These are phyloP conservation scores for Octodonta nipae DNA, from an alignment of 2,888 invertebrate genomes.

Conservation along the genomic window DNA sequence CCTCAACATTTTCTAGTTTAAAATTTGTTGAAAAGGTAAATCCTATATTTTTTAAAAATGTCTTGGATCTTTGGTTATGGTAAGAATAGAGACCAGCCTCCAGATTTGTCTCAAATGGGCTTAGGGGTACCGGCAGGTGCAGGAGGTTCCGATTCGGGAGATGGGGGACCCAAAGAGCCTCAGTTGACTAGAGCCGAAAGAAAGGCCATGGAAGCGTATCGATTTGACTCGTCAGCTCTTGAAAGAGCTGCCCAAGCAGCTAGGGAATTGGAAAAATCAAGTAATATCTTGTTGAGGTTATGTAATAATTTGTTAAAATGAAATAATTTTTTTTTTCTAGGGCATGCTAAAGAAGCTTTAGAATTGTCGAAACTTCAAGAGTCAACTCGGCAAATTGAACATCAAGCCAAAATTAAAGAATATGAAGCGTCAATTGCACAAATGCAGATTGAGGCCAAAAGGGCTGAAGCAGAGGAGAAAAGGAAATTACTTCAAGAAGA, in stretches of 20 bases:
- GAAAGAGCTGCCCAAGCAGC: slow-evolving; percentile 97
- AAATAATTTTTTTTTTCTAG: slow-evolving; percentile 45
- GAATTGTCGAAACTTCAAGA: slow-evolving; percentile 91
- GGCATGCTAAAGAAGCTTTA: slow-evolving; percentile 82
- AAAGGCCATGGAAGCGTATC: slow-evolving; percentile 71
- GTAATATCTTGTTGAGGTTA: slow-evolving; percentile 47
- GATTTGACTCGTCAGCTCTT: slow-evolving; percentile 90
- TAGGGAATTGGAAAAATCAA: slow-evolving; percentile 81
- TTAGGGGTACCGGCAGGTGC: slow-evolving; percentile 38
- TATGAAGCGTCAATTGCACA: slow-evolving; percentile 89
- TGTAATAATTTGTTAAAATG: not conserved
- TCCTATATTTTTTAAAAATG: too few species aligned
- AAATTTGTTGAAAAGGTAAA: too few species aligned
- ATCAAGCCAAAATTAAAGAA: slow-evolving; percentile 79
- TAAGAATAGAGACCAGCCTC: slow-evolving; percentile 45
- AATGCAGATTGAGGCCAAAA: slow-evolving; percentile 77
- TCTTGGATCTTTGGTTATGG: slow-evolving; percentile 90
- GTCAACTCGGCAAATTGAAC: slow-evolving; percentile 72
- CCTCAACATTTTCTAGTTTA: too few species aligned
- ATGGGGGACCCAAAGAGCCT: slow-evolving; percentile 41
- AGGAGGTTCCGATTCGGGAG: slow-evolving; percentile 38
- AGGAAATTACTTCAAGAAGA: slow-evolving; percentile 87
- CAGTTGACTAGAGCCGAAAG: slow-evolving; percentile 51
- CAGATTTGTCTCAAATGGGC: slow-evolving; percentile 39
- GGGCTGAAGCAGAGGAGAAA: slow-evolving; percentile 83